Conservation (phyloP, 2,797 vertebrate genomes). For the Pipistrellus pygmaeus region DNA sequence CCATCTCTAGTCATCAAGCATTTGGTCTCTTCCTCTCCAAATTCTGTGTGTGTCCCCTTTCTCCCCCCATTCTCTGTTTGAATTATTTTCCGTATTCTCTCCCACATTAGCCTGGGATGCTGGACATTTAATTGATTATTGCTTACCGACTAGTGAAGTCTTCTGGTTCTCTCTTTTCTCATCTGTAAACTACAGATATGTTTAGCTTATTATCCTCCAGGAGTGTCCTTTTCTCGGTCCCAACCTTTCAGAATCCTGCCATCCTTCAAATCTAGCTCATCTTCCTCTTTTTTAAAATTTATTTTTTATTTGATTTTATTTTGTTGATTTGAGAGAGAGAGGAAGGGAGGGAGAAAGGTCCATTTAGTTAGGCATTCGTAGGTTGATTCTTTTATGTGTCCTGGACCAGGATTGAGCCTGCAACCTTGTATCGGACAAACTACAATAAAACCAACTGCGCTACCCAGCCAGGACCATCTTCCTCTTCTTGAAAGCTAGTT, state of each 20-base stretch:
- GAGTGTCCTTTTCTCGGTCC: background rate
- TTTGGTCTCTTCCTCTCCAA: background rate
- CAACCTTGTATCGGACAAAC: background rate
- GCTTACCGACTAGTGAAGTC: background rate
- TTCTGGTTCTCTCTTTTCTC: constrained; percentile 6
- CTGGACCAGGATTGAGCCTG: background rate
- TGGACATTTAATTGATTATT: background rate
- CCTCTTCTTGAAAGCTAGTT: background rate
- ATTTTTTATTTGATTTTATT: background rate
- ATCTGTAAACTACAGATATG: background rate
- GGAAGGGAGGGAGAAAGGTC: background rate
- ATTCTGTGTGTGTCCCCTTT: background rate
- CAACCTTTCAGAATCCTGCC: background rate
- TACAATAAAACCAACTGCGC: background rate
- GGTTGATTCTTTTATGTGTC: background rate
- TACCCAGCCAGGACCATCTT: background rate
- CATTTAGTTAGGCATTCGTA: background rate
- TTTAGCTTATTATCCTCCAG: background rate
- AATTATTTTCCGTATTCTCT: constrained; percentile 8
- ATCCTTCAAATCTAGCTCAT: background rate
- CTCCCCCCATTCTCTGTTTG: background rate
- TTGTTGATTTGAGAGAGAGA: background rate
- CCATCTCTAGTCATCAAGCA: background rate
- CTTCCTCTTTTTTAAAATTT: background rate
- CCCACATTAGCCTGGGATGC: background rate